Conservation (phyloP, 2,797 vertebrate species). For the Typhlichthys eigenmanni region DNA sequence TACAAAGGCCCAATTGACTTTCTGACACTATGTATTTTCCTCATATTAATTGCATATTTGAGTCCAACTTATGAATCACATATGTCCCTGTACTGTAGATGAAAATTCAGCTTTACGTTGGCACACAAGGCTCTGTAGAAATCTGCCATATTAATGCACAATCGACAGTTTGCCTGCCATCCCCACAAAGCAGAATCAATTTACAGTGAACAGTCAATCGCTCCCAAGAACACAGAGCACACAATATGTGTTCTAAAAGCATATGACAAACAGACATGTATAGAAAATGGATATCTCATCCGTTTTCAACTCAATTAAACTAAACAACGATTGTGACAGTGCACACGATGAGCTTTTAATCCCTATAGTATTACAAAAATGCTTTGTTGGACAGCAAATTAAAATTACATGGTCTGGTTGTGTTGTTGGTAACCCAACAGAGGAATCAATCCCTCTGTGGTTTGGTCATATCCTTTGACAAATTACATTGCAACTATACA, state of each 20-base stretch:
- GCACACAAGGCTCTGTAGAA: too few species aligned
- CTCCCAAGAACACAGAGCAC: slow-evolving; percentile 16
- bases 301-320: slow-evolving; percentile 49
- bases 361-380: slow-evolving; percentile 28
- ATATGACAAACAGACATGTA: slow-evolving; percentile 14
- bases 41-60: too few species aligned
- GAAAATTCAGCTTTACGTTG: too few species aligned
- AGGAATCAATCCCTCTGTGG: neutral
- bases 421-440: slow-evolving; percentile 31
- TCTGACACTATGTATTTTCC: too few species aligned
- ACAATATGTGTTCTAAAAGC: slow-evolving; percentile 26
- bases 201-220: slow-evolving; percentile 28
- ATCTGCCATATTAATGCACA: too few species aligned
- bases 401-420: slow-evolving; percentile 44
- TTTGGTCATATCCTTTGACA: neutral
- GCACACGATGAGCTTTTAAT: slow-evolving; percentile 41
- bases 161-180: too few species aligned
- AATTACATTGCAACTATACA: slow-evolving; percentile 6
- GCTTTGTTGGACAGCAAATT: slow-evolving; percentile 46
- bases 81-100: too few species aligned
- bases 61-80: too few species aligned
- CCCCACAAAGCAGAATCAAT: slow-evolving; percentile 14
- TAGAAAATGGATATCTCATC: slow-evolving; percentile 29
- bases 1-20: too few species aligned
- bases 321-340: slow-evolving; percentile 15